These are phyloP conservation scores for Gymnocypris eckloni DNA, from an alignment of 2,797 vertebrate genomes.

Conservation along the genomic window DNA sequence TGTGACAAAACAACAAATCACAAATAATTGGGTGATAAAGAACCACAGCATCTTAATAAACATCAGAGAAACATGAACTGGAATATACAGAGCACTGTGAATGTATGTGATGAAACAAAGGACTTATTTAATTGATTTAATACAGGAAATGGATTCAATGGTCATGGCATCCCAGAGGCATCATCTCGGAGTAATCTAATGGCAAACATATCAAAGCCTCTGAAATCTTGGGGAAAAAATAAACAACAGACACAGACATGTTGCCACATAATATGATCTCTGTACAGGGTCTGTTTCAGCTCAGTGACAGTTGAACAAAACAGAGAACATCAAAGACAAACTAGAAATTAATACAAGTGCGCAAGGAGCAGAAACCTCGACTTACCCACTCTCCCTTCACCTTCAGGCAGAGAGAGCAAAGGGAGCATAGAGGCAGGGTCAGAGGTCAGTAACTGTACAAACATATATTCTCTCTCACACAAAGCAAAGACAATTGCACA, in stretches of 20 bases:
- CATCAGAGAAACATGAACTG: conserved; percentile 10
- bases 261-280: background rate
- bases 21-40: background rate
- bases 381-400: conserved; percentile 96
- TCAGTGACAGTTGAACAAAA: background rate
- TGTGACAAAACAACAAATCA: background rate
- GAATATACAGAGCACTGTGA: conserved; percentile 1
- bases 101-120: background rate
- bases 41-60: background rate
- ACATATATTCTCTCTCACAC: background rate
- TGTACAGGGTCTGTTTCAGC: background rate
- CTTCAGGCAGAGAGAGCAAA: conserved; percentile 87
- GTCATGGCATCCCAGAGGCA: conserved; percentile 7
- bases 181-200: background rate
- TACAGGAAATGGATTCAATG: conserved; percentile 10
- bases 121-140: background rate
- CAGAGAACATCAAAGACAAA: background rate
- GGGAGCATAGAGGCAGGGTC: conserved; percentile 79
- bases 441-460: conserved; percentile 67
- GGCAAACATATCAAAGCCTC: background rate
- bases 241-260: background rate
- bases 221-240: background rate
- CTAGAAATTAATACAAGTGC: conserved; percentile 14
- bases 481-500: background rate
- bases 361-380: conserved; percentile 69